A percentile compares a stretch with the other conserved stretches of the same genome.
These are phyloP conservation scores for Priocnemis perturbator DNA, from an alignment of 2,888 invertebrate species.

Conservation along the genomic window DNA sequence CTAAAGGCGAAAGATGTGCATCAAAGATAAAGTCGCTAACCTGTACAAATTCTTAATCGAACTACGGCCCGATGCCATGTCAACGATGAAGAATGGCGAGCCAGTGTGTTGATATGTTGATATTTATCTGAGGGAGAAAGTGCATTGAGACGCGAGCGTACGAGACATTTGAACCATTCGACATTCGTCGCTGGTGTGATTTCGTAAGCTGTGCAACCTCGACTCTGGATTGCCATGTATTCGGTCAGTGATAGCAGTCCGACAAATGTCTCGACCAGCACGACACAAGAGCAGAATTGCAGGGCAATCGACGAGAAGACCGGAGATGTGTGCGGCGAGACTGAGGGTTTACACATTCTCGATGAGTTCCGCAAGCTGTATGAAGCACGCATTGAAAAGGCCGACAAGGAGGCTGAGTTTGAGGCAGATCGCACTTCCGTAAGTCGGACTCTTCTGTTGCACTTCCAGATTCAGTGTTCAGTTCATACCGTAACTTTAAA, in stretches of 20 bases:
- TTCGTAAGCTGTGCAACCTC: conserved; percentile 3
- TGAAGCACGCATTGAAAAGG: conserved; percentile 78
- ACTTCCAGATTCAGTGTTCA: neutral
- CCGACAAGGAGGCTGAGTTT: conserved; percentile 74
- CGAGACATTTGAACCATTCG: conserved; percentile 38
- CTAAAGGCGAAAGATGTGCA: too few species aligned
- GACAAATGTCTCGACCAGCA: conserved; percentile 16
- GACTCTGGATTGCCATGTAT: conserved; percentile 44
- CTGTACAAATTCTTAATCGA: too few species aligned
- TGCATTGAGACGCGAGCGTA: conserved; percentile 36
- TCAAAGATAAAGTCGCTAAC: too few species aligned
- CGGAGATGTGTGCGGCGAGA: conserved; percentile 58
- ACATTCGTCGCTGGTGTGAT: conserved; percentile 15
- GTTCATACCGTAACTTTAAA: conserved; percentile 8
- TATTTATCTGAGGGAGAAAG: conserved; percentile 26
- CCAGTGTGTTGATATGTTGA: conserved; percentile 44
- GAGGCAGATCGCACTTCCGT: conserved; percentile 57
- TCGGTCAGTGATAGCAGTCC: conserved; percentile 26
- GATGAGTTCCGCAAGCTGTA: conserved; percentile 81
- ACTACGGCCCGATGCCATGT: too few species aligned
- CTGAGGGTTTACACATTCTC: conserved; percentile 74
- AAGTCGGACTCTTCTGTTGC: conserved; percentile 32
- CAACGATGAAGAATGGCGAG: conserved; percentile 45
- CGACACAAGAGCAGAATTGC: conserved; percentile 37
- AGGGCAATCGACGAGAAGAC: conserved; percentile 50